Evolutionary conservation across 2,888 invertebrate species (phyloP).

Genomic region (Drosophila fungiperda): DNA sequence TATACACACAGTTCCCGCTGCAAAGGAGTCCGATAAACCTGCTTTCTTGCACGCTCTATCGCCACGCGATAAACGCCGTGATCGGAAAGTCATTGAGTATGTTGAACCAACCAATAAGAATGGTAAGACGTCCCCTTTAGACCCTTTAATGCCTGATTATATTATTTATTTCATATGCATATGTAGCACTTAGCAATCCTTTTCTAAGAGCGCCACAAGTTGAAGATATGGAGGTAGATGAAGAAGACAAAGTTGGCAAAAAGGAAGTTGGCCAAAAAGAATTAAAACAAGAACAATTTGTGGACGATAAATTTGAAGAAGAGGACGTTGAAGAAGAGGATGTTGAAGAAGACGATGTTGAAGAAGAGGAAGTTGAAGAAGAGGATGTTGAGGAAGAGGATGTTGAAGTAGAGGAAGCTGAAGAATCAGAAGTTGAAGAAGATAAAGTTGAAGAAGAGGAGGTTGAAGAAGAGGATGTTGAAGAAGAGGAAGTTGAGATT

Average conservation of each 20-base stretch:
- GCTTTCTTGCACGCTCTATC: slow-evolving; percentile 40
- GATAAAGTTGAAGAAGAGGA: neutral
- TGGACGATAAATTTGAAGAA: too few relatives aligned
- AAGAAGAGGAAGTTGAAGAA: neutral
- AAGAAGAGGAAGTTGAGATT: neutral
- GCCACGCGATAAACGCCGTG: slow-evolving; percentile 37
- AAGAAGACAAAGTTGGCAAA: too few relatives aligned
- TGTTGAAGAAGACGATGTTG: neutral
- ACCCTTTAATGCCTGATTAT: neutral
- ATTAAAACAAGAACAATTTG: too few relatives aligned
- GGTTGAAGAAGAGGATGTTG: neutral
- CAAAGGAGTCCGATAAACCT: neutral
- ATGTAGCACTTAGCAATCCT: neutral
- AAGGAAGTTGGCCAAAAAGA: too few relatives aligned
- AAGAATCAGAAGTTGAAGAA: neutral
- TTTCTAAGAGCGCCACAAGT: slow-evolving; percentile 24
- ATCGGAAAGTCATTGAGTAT: slow-evolving; percentile 25
- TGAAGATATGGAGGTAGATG: too few relatives aligned
- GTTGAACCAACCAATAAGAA: slow-evolving; percentile 9
- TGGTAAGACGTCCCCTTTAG: slow-evolving; percentile 1
- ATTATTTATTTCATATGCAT: neutral
- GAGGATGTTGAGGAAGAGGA: neutral
- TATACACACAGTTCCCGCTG: slow-evolving; percentile 4
- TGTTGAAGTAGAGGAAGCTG: neutral
- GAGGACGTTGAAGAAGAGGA: too few relatives aligned